phyloP scores from a whole-genome alignment of 2,888 invertebrate species.

The Emmelina monodactyla region DNA sequence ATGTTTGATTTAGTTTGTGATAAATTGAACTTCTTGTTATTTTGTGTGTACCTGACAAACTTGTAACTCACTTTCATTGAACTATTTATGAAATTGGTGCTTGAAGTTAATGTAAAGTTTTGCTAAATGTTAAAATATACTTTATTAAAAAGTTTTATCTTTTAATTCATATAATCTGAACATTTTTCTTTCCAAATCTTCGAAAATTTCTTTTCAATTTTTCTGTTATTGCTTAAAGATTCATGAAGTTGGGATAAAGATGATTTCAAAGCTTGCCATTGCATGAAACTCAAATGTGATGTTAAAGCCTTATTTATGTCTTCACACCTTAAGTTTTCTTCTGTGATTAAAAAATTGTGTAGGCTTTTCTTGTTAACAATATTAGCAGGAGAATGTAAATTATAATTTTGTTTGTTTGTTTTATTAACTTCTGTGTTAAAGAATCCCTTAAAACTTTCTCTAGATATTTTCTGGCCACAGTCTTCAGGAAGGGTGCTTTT shows the following conservation, averaged over 20 bases:
- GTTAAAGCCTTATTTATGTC: conserved; percentile 33
- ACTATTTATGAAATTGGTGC: conserved; percentile 40
- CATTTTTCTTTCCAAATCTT: conserved; percentile 56
- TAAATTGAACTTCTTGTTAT: conserved; percentile 8
- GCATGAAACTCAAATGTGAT: conserved; percentile 56
- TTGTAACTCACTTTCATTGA: conserved; percentile 13
- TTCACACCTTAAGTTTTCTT: conserved; percentile 39
- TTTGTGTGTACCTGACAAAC: conserved; percentile 11
- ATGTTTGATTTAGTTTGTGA: not conserved
- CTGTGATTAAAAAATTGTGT: conserved; percentile 34
- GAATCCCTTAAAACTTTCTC: conserved; percentile 25
- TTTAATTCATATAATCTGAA: conserved; percentile 44
- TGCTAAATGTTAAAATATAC: conserved; percentile 22
- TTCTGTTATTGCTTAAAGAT: conserved; percentile 28
- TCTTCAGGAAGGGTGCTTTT: conserved; percentile 20
- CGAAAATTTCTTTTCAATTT: conserved; percentile 40
- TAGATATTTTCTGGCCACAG: conserved; percentile 28
- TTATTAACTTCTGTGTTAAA: conserved; percentile 13
- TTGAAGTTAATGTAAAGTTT: conserved; percentile 28
- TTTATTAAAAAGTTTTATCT: conserved; percentile 17
- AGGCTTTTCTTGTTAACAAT: conserved; percentile 31
- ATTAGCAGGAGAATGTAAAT: conserved; percentile 28
- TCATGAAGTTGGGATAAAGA: conserved; percentile 32
- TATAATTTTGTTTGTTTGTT: too few species aligned
- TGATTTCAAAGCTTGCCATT: conserved; percentile 59